Evolutionary conservation across 2,113 vertebrate genomes (phyloP).

Genomic region (Phrynosoma platyrhinos): DNA sequence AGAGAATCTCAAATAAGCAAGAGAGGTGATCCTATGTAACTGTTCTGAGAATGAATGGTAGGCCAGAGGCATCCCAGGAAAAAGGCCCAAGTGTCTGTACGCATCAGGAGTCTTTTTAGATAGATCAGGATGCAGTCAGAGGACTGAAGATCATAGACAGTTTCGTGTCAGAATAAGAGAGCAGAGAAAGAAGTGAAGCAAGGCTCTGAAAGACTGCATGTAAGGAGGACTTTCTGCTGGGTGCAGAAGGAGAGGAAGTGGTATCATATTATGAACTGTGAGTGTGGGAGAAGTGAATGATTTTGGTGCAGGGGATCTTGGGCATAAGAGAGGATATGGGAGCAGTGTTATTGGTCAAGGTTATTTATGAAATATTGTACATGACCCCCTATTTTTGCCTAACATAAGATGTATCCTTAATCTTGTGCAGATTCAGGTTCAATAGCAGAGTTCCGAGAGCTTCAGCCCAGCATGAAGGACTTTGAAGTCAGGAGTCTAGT

Average conservation of each 20-base stretch:
- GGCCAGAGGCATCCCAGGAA: background rate
- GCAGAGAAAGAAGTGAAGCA: background rate
- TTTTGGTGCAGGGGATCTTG: background rate
- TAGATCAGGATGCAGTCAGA: background rate
- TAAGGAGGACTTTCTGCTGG: background rate
- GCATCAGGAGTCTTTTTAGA: background rate
- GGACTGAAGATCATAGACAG: background rate
- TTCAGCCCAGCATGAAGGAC: slow-evolving; percentile 87
- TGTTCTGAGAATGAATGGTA: background rate
- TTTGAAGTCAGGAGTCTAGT: slow-evolving; percentile 90
- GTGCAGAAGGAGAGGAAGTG: too few species aligned
- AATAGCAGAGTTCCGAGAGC: slow-evolving; percentile 84
- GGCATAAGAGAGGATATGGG: background rate
- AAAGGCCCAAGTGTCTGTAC: background rate
- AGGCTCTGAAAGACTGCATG: background rate
- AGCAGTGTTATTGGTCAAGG: background rate
- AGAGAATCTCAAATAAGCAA: background rate
- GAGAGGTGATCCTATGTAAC: background rate
- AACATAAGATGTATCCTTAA: slow-evolving; percentile 46
- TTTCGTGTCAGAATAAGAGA: background rate
- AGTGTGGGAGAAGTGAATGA: too few species aligned
- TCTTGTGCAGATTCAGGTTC: slow-evolving; percentile 85
- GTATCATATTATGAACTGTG: too few species aligned
- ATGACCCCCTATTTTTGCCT: slow-evolving; percentile 2
- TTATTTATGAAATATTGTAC: background rate